Conservation (phyloP, 2,113 vertebrate genomes). For the Axis porcinus region DNA sequence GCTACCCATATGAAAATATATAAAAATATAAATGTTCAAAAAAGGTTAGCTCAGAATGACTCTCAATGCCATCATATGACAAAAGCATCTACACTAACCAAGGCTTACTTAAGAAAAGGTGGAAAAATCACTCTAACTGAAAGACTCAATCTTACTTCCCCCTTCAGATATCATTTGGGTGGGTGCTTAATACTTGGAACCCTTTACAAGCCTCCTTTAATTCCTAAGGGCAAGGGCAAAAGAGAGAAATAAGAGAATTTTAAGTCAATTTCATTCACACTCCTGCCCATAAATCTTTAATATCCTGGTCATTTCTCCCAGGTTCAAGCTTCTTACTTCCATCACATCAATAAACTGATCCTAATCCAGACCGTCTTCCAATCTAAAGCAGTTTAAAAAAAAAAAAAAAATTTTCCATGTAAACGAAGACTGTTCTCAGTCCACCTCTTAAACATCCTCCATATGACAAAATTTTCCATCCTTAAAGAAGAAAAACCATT, state of each 20-base stretch:
- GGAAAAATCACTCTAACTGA: conserved; percentile 10
- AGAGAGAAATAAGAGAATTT: not conserved
- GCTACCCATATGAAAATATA: not conserved
- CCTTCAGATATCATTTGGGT: not conserved
- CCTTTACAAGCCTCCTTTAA: not conserved
- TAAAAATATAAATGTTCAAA: not conserved
- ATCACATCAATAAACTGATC: not conserved
- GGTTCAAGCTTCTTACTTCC: not conserved
- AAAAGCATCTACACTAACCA: not conserved
- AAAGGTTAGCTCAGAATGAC: not conserved
- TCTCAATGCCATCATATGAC: not conserved
- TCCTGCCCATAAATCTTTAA: not conserved
- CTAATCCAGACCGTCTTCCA: not conserved
- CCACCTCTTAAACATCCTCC: not conserved
- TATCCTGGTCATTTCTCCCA: not conserved
- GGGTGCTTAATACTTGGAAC: not conserved
- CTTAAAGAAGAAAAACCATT: not conserved
- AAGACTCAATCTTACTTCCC: not conserved
- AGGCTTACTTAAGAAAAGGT: not conserved
- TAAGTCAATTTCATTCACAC: not conserved
- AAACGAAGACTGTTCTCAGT: not conserved
- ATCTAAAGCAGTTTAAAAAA: not conserved
- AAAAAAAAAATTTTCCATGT: not conserved
- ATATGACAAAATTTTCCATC: not conserved
- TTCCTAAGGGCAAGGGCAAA: not conserved